Conservation (phyloP, 2,888 invertebrate genomes). For the Lumbricus terrestris region DNA sequence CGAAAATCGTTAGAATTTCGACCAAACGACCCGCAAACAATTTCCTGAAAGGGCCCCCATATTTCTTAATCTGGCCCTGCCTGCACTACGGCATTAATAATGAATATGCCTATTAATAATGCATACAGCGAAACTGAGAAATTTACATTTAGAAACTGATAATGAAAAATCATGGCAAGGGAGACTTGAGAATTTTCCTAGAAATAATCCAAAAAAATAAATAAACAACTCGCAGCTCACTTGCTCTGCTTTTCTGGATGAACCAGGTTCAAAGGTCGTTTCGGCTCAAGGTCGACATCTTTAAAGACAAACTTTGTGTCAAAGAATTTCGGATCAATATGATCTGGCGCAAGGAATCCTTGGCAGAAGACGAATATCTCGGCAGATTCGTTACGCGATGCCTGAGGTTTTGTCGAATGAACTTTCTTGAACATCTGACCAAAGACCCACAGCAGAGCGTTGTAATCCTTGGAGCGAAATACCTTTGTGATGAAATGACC, state of each 20-base stretch:
- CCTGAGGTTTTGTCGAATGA: conserved; percentile 96
- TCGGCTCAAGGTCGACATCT: conserved; percentile 65
- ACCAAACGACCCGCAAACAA: too few species aligned
- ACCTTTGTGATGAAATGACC: conserved; percentile 99
- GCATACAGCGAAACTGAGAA: too few species aligned
- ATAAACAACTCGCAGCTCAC: conserved; percentile 18
- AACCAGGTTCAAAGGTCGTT: conserved; percentile 44
- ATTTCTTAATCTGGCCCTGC: too few species aligned
- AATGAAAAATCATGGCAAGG: too few species aligned
- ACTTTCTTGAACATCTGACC: conserved; percentile 91
- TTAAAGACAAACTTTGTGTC: conserved; percentile 91
- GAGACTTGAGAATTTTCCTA: neutral
- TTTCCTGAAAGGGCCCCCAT: too few species aligned
- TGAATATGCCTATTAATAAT: too few species aligned
- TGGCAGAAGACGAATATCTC: conserved; percentile 98
- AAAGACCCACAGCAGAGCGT: conserved; percentile 88
- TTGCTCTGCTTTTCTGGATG: conserved; percentile 53
- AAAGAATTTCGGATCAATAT: conserved; percentile 85
- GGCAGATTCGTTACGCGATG: conserved; percentile 95
- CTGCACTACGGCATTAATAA: too few species aligned
- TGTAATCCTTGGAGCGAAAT: conserved; percentile 96
- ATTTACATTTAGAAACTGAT: too few species aligned
- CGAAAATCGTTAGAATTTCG: too few species aligned
- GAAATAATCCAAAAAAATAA: neutral
- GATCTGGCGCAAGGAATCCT: conserved; percentile 81